Percentiles rank a stretch among this genome's conserved stretches.
These are phyloP conservation scores for Eurytoma californica DNA, from an alignment of 2,888 invertebrate genomes.

Conservation along the genomic window DNA sequence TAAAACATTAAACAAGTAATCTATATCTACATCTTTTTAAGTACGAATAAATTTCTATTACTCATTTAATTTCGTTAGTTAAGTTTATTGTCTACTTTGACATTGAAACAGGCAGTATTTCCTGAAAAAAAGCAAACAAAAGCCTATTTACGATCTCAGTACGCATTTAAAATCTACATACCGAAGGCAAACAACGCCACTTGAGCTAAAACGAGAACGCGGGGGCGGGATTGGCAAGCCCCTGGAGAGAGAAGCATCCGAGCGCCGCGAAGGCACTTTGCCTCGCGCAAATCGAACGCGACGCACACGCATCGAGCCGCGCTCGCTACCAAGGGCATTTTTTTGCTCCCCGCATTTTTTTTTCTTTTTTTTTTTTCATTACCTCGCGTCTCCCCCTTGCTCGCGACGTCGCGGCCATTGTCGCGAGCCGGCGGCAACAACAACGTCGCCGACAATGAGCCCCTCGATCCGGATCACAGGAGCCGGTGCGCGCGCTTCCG, in stretches of 20 bases:
- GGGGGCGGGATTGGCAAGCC: neutral
- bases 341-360: too few relatives aligned
- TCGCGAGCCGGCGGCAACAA: neutral
- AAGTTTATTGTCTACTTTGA: too few relatives aligned
- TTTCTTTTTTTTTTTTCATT: constrained; percentile 28
- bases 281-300: constrained; percentile 23
- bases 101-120: too few relatives aligned
- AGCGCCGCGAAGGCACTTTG: constrained; percentile 4
- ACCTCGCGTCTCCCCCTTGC: neutral
- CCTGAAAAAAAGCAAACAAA: too few relatives aligned
- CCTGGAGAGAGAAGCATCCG: neutral
- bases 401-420: neutral
- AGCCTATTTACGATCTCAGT: too few relatives aligned
- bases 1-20: too few relatives aligned
- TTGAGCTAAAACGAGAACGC: neutral
- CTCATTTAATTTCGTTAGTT: too few relatives aligned
- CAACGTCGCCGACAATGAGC: constrained; percentile 21
- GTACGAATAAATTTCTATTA: too few relatives aligned
- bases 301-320: neutral
- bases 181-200: too few relatives aligned
- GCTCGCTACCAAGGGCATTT: constrained; percentile 14
- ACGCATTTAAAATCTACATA: too few relatives aligned
- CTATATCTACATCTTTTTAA: too few relatives aligned
- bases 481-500: constrained; percentile 14
- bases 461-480: constrained; percentile 44